Base-by-base conservation (phyloP, 2,797 vertebrate genomes). In the Hipposideros larvatus region DNA sequence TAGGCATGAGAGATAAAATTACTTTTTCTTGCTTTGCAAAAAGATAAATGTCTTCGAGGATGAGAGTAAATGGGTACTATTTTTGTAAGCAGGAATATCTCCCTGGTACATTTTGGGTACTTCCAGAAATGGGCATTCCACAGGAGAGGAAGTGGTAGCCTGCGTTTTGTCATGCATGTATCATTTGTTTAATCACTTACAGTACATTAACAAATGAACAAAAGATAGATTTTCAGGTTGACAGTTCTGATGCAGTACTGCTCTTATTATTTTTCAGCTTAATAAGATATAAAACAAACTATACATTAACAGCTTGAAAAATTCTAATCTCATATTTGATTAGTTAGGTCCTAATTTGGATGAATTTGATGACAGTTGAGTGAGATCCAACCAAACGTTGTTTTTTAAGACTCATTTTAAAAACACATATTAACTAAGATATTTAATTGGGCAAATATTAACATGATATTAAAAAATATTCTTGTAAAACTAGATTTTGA, bases 1-100 rank as follows among this genome's bases (percentile, higher is more conserved):
- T 86, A 91, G 70, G 41, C 91, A 82, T 91, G 74, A 94, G 75
- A 92, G 68, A 82, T 37, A 85, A 88, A 85, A 82, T 86, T 57
- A 55, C 41, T 61, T 90, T 89, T 85, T 82, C 19, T 82, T 91
- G 41, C 37, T 94, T 78, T 94, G 83, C 65, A 89, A 74, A 92
- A 91, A 34, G 55, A 68, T 79, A 82, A 3, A 61, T n/a, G n/a
- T 82, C 51, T 91, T 74, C 83, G 68, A 93, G 96, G 94, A 90
- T 65, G 94, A 75, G 48, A 37, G 5, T 87, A 92, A 70, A n/a
- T 87, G 55, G 28, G 26, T 83, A 53, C 68, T 85, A 19, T 63
- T 94, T 89, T 88, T 83, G 11, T 93, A 94, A 74, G 43, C 68
- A 68, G 41, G 43, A 74, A 18, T 80, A 63, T 79, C 26, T 28